A percentile compares a stretch with the other conserved stretches of the same genome.
Conservation (phyloP, 2,888 invertebrate genomes). For the Coecobrya sp. region DNA sequence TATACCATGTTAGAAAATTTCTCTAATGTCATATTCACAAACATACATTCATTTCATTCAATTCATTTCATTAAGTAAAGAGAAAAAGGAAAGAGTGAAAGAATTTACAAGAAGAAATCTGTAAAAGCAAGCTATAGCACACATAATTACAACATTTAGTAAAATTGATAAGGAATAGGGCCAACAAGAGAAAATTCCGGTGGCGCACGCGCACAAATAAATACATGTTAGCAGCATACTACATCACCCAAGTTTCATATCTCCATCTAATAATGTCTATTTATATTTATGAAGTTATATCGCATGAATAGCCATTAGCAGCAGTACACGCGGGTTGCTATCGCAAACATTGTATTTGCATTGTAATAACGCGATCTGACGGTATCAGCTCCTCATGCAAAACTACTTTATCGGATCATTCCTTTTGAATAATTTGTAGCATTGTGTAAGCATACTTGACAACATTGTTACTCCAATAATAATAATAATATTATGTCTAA, state of each 20-base stretch:
- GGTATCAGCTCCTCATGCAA: background rate
- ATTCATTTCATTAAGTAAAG: background rate
- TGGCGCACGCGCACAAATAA: too few species aligned
- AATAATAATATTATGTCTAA: background rate
- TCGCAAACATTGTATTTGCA: background rate
- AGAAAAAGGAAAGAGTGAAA: too few species aligned
- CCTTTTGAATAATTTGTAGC: constrained; percentile 23
- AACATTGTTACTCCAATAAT: background rate
- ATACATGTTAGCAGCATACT: too few species aligned
- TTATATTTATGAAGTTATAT: background rate
- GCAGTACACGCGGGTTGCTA: background rate
- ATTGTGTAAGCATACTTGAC: background rate
- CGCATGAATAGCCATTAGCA: background rate
- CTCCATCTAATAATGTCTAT: background rate
- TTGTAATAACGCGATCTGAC: background rate
- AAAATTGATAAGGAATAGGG: too few species aligned
- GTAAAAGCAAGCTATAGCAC: too few species aligned
- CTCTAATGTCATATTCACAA: constrained; percentile 97
- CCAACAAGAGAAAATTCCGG: too few species aligned
- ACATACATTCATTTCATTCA: constrained; percentile 88
- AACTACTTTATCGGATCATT: background rate
- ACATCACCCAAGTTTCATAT: too few species aligned
- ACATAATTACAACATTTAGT: too few species aligned
- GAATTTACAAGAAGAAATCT: too few species aligned
- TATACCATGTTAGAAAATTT: constrained; percentile 96